Base-by-base conservation (phyloP, 2,113 vertebrate species). In the Pseudopipra pipra region DNA sequence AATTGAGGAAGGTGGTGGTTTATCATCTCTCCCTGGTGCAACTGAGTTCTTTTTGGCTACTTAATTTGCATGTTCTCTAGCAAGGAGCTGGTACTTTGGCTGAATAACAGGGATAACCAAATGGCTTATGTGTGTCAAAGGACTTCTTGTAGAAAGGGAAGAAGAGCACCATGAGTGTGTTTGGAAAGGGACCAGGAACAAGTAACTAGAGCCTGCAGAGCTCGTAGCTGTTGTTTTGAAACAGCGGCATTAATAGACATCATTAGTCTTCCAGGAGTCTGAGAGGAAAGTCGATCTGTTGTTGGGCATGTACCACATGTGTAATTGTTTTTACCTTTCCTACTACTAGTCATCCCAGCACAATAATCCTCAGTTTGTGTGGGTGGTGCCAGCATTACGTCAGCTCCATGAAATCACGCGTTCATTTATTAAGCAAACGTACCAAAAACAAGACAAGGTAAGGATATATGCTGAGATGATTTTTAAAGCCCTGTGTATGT, bases 391-490 rank as follows among this genome's bases (percentile, higher is more conserved):
- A 93, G 99, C 99, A 27, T 97, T 99, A 76, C 98, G 99, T 85
- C 99, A 99, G 96, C 99, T 99, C 86, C 99, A 99, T 39, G 99
- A 99, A 97, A 99, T 99, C 97, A 99, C 99, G 1, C 99, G 99
- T 4, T 99, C 99, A 1, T 99, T 99, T 96, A 99, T 99, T 97
- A 99, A 99, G 94, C 99, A 99, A 96, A 99, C 99, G 49, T 99
- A 99, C 96, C 99, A 99, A 97, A 99, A 99, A 75, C 99, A 99
- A 97, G 99, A 99, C 97, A 99, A 99, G 99, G 99, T 99, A 97
- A 97, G 95, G 71, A 75, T 39, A 19, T n/a, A 18, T 35, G 41
- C 47, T 49, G 39, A 86, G 20, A 16, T 37, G 7, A 41, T 71
- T 85, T 77, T 67, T 89, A 25, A 93, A 93, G 14, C 20, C 44